Evolutionary conservation across 2,113 vertebrate genomes (phyloP).

Genomic region (Microcebus lehilahytsara): DNA sequence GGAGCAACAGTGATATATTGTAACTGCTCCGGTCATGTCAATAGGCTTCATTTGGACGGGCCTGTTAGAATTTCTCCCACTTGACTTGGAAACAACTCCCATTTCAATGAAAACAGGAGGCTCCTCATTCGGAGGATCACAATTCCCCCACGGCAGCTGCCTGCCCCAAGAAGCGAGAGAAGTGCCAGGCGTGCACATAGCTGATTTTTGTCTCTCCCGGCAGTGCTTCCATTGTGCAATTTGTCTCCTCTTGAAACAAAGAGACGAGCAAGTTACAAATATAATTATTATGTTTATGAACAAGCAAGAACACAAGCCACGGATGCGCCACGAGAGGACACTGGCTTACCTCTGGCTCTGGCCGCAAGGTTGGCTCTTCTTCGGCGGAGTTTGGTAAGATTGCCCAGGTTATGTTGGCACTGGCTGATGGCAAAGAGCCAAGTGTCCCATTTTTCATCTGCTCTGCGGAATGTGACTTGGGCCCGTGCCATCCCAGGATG

Average conservation of each 20-base stretch:
- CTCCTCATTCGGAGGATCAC: neutral
- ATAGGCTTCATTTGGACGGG: neutral
- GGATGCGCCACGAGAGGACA: accelerated
- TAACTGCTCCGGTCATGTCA: constrained; percentile 53
- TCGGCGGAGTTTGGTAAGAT: constrained; percentile 86
- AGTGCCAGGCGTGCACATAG: neutral
- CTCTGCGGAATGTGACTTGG: constrained; percentile 92
- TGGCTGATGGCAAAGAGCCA: constrained; percentile 88
- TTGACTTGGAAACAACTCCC: constrained; percentile 11
- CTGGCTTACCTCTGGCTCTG: constrained; percentile 88
- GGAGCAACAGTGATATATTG: constrained; percentile 44
- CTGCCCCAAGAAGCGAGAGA: constrained; percentile 11
- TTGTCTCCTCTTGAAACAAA: constrained; percentile 39
- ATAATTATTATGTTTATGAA: neutral
- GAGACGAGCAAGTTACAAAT: constrained; percentile 61
- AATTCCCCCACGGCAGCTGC: neutral
- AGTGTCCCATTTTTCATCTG: constrained; percentile 90
- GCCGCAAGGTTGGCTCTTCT: constrained; percentile 82
- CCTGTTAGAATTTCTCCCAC: constrained; percentile 38
- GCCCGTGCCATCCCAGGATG: constrained; percentile 92
- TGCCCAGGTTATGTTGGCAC: constrained; percentile 85
- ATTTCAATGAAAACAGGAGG: constrained; percentile 45
- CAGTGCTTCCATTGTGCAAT: neutral
- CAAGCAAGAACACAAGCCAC: neutral
- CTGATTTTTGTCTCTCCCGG: neutral